phyloP scores from a whole-genome alignment of 30 jellyfish, hydroid and myxozoan genomes.

The Pelagia noctiluca region DNA sequence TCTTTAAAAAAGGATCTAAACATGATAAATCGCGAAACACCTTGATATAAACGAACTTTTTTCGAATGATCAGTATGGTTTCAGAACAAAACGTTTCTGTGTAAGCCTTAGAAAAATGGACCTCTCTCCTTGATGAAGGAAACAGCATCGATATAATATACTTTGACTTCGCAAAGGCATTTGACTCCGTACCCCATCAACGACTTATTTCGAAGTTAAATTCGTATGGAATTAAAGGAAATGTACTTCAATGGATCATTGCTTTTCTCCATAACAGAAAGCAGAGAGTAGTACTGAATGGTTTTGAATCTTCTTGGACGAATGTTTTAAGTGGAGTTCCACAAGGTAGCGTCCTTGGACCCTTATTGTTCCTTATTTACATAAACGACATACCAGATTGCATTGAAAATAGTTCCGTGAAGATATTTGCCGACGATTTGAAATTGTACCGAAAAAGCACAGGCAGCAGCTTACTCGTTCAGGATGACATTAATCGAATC shows the following conservation, averaged over 20 bases:
- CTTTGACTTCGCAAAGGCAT: not conserved
- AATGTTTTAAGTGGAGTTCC: not conserved
- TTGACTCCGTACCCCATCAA: not conserved
- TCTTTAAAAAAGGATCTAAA: not conserved
- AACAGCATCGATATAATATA: not conserved
- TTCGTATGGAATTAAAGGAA: not conserved
- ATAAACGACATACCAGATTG: not conserved
- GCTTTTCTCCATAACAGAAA: not conserved
- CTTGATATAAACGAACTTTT: not conserved
- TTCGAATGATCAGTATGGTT: not conserved
- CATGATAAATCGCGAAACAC: not conserved
- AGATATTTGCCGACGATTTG: not conserved
- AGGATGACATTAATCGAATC: no score
- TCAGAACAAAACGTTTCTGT: no score
- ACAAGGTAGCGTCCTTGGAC: not conserved
- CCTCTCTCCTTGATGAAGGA: not conserved
- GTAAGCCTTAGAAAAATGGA: no score
- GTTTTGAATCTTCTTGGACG: not conserved
- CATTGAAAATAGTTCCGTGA: no score
- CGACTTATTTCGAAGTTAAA: not conserved
- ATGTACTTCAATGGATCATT: not conserved
- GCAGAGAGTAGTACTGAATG: not conserved
- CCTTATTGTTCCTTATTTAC: not conserved
- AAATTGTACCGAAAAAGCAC: no score
- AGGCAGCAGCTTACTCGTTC: no score